Percentiles rank a stretch among this genome's conserved stretches.
Evolutionary conservation across 2,113 vertebrate species (phyloP).

Genomic region (Coreoperca whiteheadi): DNA sequence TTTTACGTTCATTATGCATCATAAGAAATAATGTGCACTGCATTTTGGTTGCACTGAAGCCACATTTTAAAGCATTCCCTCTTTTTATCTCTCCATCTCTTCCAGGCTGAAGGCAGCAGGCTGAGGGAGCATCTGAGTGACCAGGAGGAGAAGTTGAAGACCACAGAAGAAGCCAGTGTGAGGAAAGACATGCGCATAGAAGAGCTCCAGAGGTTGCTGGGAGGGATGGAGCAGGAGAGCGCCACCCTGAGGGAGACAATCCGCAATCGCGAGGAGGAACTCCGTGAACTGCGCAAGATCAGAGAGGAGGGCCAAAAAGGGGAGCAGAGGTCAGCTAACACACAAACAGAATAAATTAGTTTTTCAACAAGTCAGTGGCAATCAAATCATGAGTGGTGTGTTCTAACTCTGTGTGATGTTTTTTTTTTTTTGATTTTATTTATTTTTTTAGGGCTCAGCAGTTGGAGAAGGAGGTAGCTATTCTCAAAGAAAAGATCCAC

Average conservation of each 20-base stretch:
- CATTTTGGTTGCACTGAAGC: background rate
- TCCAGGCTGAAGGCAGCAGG: slow-evolving; percentile 84
- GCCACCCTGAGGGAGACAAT: slow-evolving; percentile 85
- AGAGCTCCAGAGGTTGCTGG: slow-evolving; percentile 88
- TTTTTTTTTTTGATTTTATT: too few species aligned
- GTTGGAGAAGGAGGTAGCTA: slow-evolving; percentile 91
- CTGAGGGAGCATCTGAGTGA: slow-evolving; percentile 84
- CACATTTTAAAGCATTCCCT: background rate
- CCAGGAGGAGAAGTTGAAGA: slow-evolving; percentile 79
- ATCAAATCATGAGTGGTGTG: background rate
- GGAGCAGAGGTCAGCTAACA: slow-evolving; percentile 86
- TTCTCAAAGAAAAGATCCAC: slow-evolving; percentile 93
- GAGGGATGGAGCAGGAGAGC: slow-evolving; percentile 92
- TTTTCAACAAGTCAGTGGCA: background rate
- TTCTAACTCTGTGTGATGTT: slow-evolving; percentile 32
- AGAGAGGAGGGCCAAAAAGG: slow-evolving; percentile 81
- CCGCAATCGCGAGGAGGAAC: slow-evolving; percentile 84
- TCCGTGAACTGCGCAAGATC: slow-evolving; percentile 81
- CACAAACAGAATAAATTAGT: background rate
- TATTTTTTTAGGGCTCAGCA: slow-evolving; percentile 86
- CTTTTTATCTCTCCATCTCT: background rate
- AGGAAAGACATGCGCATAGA: slow-evolving; percentile 86
- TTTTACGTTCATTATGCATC: background rate
- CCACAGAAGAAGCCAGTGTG: slow-evolving; percentile 73
- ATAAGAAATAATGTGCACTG: background rate